Base-by-base conservation (phyloP, 2,113 vertebrate genomes). In the Ophiodon elongatus region DNA sequence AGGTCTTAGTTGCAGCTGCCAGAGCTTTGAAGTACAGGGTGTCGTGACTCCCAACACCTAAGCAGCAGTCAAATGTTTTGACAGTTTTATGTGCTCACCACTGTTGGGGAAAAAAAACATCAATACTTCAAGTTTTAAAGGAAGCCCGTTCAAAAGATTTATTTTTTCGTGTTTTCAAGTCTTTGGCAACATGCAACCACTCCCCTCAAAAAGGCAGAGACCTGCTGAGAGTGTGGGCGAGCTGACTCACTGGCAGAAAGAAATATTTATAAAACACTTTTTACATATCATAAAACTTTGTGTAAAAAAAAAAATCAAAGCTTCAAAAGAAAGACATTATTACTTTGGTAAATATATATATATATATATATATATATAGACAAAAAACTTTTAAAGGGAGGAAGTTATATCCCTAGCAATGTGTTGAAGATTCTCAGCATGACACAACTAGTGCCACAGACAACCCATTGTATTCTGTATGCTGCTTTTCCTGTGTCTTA, bases 161-260 rank as follows among this genome's bases (percentile, higher is more conserved):
- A 14, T n/a, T 11, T 56, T 56, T 25, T 3, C 2, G 17, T 9
- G 6, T 52, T 52, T 52, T 13, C 2, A 52, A 43, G 21, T 35
- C 63, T 69, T 79, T 57, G 35, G 37, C 27, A 43, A 66, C 27
- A 39, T 35, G 29, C 31, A 66, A 31, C 31, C 25, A 31, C 29
- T 65, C 19, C 13, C 14, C 65, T 59, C 10, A 76, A n/a, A 80
- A 66, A 39, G 31, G 14, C 43, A 54, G 63, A 39, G 10, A 54
- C 70, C 71, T 80, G 65, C 77, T 76, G 72, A 66, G 59, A 59
- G 72, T 13, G 71, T 76, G 35, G 59, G 67, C 14, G 33, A 50
- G 35, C 76, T 70, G 73, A 72, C 45, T 59, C 70, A 69, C 27
- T 35, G 35, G 15, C 25, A 23, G 27, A 33, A 14, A 73, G n/a